phyloP scores from a whole-genome alignment of 1,140 invertebrate species.

The Ceratina australensis region DNA sequence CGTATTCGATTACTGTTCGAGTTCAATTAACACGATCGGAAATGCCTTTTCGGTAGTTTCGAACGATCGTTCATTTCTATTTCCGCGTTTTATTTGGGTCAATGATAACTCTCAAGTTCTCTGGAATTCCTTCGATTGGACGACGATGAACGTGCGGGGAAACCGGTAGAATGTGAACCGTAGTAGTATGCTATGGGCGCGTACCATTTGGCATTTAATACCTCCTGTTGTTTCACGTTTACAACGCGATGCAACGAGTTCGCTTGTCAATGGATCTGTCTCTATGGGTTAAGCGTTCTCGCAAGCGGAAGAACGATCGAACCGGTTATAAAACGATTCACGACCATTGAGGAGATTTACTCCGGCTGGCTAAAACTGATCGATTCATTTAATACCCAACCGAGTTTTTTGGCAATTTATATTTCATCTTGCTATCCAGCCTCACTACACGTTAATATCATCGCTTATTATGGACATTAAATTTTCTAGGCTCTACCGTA shows the following conservation, averaged over 20 bases:
- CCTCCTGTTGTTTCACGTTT: conserved; percentile 52
- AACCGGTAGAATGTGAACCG: conserved; percentile 2
- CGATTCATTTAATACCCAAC: too few species aligned
- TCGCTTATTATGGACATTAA: too few species aligned
- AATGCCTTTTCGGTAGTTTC: not conserved
- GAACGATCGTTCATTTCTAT: not conserved
- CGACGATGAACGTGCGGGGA: too few species aligned
- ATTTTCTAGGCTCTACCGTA: too few species aligned
- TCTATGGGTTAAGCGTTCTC: conserved; percentile 56
- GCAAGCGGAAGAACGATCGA: conserved; percentile 1
- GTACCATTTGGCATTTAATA: conserved; percentile 54
- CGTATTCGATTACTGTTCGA: not conserved
- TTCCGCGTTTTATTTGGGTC: not conserved
- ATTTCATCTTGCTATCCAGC: too few species aligned
- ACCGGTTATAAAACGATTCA: not conserved
- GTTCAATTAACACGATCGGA: not conserved
- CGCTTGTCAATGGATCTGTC: conserved; percentile 66
- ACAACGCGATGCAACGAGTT: conserved; percentile 39
- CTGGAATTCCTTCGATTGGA: not conserved
- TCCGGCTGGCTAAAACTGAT: not conserved
- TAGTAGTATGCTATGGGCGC: conserved; percentile 20
- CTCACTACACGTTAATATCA: too few species aligned
- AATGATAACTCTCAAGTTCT: not conserved
- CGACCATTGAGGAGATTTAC: not conserved
- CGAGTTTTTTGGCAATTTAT: too few species aligned